Conservation (phyloP, 2,113 vertebrate species). For the Drymodes brunneopygia region DNA sequence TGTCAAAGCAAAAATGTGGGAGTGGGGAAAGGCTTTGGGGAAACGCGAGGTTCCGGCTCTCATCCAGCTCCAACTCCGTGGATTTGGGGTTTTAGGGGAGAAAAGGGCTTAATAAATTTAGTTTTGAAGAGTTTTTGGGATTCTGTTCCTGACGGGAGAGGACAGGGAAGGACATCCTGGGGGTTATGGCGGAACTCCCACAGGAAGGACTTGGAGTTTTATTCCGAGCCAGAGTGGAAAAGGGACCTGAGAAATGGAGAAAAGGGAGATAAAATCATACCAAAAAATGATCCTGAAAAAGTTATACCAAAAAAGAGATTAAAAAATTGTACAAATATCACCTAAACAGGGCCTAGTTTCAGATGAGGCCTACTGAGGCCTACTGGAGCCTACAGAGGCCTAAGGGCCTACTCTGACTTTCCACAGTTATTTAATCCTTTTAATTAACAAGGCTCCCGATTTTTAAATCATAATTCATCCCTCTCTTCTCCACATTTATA, state of each 20-base stretch:
- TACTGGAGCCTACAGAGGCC: neutral
- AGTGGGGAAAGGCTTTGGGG: neutral
- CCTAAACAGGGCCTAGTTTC: neutral
- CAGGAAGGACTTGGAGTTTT: neutral
- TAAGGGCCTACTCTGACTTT: neutral
- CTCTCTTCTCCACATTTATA: rapidly evolving
- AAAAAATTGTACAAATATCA: rapidly evolving
- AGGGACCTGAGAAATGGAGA: neutral
- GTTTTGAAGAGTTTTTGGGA: neutral
- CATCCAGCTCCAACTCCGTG: neutral
- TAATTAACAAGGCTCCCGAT: rapidly evolving
- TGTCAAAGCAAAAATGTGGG: slow-evolving; percentile 64
- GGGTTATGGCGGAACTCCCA: rapidly evolving
- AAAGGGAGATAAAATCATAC: neutral
- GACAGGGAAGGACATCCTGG: rapidly evolving
- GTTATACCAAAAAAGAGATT: neutral
- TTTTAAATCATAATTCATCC: neutral
- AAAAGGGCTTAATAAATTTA: neutral
- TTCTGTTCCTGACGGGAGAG: neutral
- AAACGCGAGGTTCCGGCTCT: neutral
- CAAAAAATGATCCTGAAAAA: neutral
- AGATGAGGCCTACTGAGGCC: neutral
- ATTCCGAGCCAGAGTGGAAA: rapidly evolving
- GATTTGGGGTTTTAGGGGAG: neutral
- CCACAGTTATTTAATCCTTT: neutral